A percentile compares a stretch with the other conserved stretches of the same genome.
phyloP scores from a whole-genome alignment of 2,797 vertebrate species.

The Paedocypris micromegethes region DNA sequence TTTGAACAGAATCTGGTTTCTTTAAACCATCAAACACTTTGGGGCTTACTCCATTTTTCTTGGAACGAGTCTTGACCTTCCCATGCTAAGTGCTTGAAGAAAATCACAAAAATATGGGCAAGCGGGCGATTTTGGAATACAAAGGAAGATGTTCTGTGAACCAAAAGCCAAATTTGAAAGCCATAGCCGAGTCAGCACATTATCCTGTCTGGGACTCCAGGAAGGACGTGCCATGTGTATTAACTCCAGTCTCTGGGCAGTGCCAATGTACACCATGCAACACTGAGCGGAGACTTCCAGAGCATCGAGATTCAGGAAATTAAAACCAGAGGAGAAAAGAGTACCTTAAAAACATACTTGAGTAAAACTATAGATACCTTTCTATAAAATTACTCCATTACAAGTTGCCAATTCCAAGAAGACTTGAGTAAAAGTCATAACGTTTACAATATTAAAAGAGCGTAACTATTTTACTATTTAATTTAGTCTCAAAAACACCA shows the following conservation, averaged over 20 bases:
- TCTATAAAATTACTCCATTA: no score
- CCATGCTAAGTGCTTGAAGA: constrained; percentile 41
- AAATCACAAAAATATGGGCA: constrained; percentile 31
- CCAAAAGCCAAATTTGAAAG: constrained; percentile 42
- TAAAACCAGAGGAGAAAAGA: no score
- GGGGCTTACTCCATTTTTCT: constrained; percentile 4
- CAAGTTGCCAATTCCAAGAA: no score
- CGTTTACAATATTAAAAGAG: no score
- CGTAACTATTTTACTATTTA: no score
- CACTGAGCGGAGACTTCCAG: constrained; percentile 52
- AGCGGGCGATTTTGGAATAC: constrained; percentile 6
- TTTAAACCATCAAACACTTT: background rate
- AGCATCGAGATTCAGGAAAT: constrained; percentile 24
- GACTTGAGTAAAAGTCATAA: no score
- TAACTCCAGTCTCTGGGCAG: constrained; percentile 59
- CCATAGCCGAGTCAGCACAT: constrained; percentile 61
- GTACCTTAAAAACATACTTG: no score
- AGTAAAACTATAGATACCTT: no score
- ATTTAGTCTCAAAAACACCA: no score
- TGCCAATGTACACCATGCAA: constrained; percentile 71
- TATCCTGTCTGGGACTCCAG: constrained; percentile 61
- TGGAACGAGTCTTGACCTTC: constrained; percentile 1
- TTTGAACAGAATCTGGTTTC: no score
- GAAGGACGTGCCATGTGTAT: constrained; percentile 62
- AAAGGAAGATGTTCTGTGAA: constrained; percentile 30